A percentile compares a stretch with the other conserved stretches of the same genome.
Evolutionary conservation across 2,113 vertebrate genomes (phyloP).

Genomic region (Calyptommatus sinebrachiatus): DNA sequence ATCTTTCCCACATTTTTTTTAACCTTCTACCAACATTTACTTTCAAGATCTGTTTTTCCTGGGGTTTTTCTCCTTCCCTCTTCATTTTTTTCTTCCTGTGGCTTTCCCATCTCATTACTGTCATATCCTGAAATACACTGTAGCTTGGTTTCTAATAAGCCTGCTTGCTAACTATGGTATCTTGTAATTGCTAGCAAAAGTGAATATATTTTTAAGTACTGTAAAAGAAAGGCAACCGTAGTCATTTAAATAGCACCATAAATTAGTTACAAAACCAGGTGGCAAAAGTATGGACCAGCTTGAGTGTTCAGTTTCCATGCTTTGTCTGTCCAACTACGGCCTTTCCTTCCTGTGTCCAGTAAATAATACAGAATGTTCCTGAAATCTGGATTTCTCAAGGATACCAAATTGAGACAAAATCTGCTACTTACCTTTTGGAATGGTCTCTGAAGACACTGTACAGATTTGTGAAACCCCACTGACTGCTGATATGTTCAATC

Average conservation of each 20-base stretch:
- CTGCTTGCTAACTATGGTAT: conserved; percentile 35
- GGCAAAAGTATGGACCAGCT: background rate
- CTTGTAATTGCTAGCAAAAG: conserved; percentile 21
- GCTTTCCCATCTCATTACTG: conserved; percentile 24
- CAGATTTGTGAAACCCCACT: no score
- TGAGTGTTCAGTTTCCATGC: background rate
- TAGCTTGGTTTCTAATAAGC: conserved; percentile 31
- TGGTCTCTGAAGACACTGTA: no score
- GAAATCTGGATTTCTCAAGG: background rate
- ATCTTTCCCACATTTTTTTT: conserved; percentile 28
- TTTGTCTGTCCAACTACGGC: background rate
- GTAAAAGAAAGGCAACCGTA: conserved; percentile 11
- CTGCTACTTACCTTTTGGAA: no score
- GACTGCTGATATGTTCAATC: no score
- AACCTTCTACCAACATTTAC: conserved; percentile 31
- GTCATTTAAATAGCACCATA: conserved; percentile 17
- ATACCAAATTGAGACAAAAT: background rate
- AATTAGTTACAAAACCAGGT: background rate
- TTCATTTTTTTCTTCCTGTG: conserved; percentile 17
- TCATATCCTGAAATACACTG: conserved; percentile 30
- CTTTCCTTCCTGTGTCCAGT: background rate
- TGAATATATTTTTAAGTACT: background rate
- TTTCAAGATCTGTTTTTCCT: conserved; percentile 31
- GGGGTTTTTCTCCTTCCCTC: no score
- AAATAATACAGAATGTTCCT: background rate